phyloP scores from a whole-genome alignment of 2,797 vertebrate species.

The Pteronotus mesoamericanus region DNA sequence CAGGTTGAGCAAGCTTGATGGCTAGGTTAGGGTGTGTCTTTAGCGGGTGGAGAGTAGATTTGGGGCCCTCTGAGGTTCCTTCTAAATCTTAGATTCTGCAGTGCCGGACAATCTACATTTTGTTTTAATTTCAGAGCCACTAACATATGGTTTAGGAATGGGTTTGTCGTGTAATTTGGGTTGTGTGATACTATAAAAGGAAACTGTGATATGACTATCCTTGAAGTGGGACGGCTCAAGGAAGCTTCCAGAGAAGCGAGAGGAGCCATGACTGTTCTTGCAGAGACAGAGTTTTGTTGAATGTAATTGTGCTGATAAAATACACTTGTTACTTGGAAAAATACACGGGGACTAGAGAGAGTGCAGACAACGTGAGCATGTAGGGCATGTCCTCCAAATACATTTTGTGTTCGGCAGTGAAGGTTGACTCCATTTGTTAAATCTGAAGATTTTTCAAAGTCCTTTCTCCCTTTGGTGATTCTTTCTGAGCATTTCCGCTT shows the following conservation, averaged over 20 bases:
- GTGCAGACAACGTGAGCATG: background rate
- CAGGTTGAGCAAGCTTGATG: background rate
- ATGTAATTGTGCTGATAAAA: background rate
- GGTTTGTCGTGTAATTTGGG: conserved; percentile 63
- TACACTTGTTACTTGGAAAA: background rate
- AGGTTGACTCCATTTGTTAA: conserved; percentile 16
- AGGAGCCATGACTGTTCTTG: conserved; percentile 17
- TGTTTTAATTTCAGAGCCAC: conserved; percentile 67
- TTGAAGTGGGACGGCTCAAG: conserved; percentile 53
- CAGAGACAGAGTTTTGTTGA: background rate
- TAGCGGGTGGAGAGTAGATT: background rate
- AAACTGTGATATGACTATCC: conserved; percentile 39
- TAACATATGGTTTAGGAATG: conserved; percentile 64
- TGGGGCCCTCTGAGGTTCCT: conserved; percentile 37
- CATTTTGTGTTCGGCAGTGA: conserved; percentile 40
- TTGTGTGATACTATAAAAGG: conserved; percentile 68
- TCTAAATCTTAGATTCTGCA: conserved; percentile 48
- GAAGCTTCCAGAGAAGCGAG: conserved; percentile 40
- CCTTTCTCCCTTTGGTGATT: conserved; percentile 42
- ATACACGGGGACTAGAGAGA: background rate
- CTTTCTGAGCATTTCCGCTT: conserved; percentile 70
- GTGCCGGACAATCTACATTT: conserved; percentile 46
- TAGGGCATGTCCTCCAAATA: background rate
- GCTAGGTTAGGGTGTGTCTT: background rate
- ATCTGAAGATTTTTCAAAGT: background rate